phyloP scores from a whole-genome alignment of 2,888 invertebrate species.

The Steromphala cineraria region DNA sequence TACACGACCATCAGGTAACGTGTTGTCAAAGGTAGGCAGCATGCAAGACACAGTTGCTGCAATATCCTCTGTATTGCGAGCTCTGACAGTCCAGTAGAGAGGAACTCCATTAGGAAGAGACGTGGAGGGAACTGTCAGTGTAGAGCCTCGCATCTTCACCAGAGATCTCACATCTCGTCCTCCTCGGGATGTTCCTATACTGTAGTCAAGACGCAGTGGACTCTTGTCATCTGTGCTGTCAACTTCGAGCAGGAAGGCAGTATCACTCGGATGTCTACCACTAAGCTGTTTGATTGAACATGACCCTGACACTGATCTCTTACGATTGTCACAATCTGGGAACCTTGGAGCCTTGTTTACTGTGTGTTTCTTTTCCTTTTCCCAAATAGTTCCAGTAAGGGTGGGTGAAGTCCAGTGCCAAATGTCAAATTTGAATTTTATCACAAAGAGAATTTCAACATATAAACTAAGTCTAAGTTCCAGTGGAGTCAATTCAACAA shows the following conservation, averaged over 20 bases:
- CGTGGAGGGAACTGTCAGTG: conserved; percentile 39
- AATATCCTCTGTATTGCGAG: conserved; percentile 55
- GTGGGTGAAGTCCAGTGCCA: neutral
- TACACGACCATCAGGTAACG: conserved; percentile 59
- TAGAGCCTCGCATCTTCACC: conserved; percentile 50
- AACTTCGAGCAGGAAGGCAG: conserved; percentile 38
- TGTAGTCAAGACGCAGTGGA: conserved; percentile 48
- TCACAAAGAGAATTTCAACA: conserved; percentile 5
- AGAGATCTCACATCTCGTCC: conserved; percentile 48
- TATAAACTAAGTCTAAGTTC: conserved; percentile 23
- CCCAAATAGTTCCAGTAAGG: neutral
- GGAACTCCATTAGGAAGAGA: conserved; percentile 50
- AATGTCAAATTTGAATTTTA: neutral
- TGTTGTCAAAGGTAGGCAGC: conserved; percentile 57
- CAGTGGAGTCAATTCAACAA: conserved; percentile 29
- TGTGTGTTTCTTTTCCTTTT: neutral
- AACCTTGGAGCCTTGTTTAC: neutral
- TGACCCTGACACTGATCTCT: conserved; percentile 15
- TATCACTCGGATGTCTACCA: conserved; percentile 31
- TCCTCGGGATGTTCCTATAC: conserved; percentile 49
- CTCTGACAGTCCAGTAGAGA: conserved; percentile 58
- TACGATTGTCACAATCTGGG: neutral
- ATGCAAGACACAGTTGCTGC: conserved; percentile 44
- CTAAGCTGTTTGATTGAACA: conserved; percentile 49
- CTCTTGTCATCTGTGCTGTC: conserved; percentile 47